A percentile compares a stretch with the other conserved stretches of the same genome.
phyloP scores from a whole-genome alignment of 1,140 invertebrate genomes.

The Megalonaias nervosa region DNA sequence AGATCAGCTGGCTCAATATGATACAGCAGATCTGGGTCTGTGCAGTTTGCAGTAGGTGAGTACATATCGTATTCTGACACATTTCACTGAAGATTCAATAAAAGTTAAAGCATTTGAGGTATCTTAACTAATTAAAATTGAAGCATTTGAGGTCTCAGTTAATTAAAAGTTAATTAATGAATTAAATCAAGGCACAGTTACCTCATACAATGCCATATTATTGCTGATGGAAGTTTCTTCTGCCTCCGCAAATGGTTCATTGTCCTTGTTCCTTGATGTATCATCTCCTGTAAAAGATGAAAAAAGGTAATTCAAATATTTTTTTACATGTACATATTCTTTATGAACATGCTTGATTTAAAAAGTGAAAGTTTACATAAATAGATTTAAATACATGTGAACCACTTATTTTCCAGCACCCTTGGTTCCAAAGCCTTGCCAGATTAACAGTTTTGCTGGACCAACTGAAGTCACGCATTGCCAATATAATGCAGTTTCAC shows the following conservation, averaged over 20 bases:
- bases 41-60: neutral
- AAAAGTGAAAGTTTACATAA: too few relatives aligned
- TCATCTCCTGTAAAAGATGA: conserved; percentile 57
- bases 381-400: too few relatives aligned
- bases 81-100: neutral
- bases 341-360: too few relatives aligned
- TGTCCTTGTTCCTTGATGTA: conserved; percentile 40
- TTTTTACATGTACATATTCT: too few relatives aligned
- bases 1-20: neutral
- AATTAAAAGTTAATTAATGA: neutral
- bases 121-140: neutral
- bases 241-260: conserved; percentile 52
- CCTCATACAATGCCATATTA: conserved; percentile 66
- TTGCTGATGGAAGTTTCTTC: conserved; percentile 56
- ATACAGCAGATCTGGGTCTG: neutral
- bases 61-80: neutral
- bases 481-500: too few relatives aligned
- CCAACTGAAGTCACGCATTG: too few relatives aligned
- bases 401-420: too few relatives aligned
- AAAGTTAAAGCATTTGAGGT: neutral
- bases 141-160: neutral
- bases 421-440: too few relatives aligned
- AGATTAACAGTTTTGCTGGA: too few relatives aligned
- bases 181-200: conserved; percentile 19
- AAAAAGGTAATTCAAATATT: neutral